These are phyloP conservation scores for Drosophila lacicola DNA, from an alignment of 2,888 invertebrate species.

Conservation along the genomic window DNA sequence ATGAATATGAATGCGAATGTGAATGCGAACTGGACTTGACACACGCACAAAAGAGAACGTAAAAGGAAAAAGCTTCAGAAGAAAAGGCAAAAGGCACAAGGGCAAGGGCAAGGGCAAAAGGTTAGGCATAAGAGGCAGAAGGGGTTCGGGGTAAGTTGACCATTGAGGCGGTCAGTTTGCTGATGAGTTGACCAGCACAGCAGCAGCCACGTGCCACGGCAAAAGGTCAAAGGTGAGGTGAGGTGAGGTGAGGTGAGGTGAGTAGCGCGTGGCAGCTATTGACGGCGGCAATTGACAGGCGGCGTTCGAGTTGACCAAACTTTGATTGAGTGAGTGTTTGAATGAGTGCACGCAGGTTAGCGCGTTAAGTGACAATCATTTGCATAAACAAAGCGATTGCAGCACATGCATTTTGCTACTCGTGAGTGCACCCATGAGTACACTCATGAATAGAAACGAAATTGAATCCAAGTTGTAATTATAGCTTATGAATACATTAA, in stretches of 20 bases:
- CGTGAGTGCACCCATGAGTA: slow-evolving; percentile 8
- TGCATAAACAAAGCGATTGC: background rate
- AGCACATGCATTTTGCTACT: too few species aligned
- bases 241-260: slow-evolving; percentile 13
- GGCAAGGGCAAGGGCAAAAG: background rate
- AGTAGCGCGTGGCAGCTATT: slow-evolving; percentile 34
- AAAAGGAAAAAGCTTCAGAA: background rate
- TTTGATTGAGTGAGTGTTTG: slow-evolving; percentile 47
- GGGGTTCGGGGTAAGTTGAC: slow-evolving; percentile 3
- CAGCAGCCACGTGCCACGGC: slow-evolving; percentile 27
- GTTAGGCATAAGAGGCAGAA: background rate
- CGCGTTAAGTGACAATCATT: slow-evolving; percentile 1
- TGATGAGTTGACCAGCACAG: slow-evolving; percentile 36
- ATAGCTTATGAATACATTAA: background rate
- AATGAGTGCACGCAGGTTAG: slow-evolving; percentile 32
- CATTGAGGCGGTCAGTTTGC: slow-evolving; percentile 44
- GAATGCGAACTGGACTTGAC: slow-evolving; percentile 70
- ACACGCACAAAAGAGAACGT: slow-evolving; percentile 72
- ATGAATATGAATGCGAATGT: slow-evolving; percentile 18
- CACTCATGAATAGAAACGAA: background rate
- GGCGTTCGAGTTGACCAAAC: slow-evolving; percentile 7
- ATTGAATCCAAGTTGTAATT: too few species aligned
- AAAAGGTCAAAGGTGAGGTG: slow-evolving; percentile 48
- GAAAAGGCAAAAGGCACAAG: slow-evolving; percentile 5
- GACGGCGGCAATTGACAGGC: slow-evolving; percentile 30